phyloP scores from a whole-genome alignment of 2,113 vertebrate genomes.

The Stomatorhinus ivindoensis region DNA sequence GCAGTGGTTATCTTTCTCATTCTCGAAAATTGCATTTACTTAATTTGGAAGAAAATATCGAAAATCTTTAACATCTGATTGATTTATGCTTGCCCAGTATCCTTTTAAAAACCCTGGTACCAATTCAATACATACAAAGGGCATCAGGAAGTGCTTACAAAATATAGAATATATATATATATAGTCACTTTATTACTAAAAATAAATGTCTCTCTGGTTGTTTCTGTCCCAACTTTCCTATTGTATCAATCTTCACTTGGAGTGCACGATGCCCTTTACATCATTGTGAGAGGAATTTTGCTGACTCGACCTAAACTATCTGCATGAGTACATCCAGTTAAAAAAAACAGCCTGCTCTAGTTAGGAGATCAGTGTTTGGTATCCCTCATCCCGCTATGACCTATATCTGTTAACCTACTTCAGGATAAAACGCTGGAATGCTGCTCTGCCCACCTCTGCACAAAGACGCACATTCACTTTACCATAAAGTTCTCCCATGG shows the following conservation, averaged over 20 bases:
- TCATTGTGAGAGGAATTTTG: conserved; percentile 1
- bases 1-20: background rate
- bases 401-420: conserved; percentile 60
- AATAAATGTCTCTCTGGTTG: background rate
- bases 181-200: background rate
- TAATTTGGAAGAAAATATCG: background rate
- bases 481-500: background rate
- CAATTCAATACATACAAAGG: background rate
- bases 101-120: background rate
- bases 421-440: conserved; percentile 12
- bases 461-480: background rate
- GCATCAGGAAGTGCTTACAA: background rate
- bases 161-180: background rate
- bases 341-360: conserved; percentile 29
- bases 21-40: background rate
- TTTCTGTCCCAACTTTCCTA: background rate
- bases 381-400: conserved; percentile 40
- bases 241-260: background rate
- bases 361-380: conserved; percentile 36
- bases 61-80: background rate
- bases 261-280: background rate
- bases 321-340: background rate
- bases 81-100: background rate
- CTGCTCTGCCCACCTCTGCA: background rate
- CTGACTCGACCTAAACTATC: background rate